Conservation (phyloP, 2,888 invertebrate genomes). For the Dascillus cervinus region DNA sequence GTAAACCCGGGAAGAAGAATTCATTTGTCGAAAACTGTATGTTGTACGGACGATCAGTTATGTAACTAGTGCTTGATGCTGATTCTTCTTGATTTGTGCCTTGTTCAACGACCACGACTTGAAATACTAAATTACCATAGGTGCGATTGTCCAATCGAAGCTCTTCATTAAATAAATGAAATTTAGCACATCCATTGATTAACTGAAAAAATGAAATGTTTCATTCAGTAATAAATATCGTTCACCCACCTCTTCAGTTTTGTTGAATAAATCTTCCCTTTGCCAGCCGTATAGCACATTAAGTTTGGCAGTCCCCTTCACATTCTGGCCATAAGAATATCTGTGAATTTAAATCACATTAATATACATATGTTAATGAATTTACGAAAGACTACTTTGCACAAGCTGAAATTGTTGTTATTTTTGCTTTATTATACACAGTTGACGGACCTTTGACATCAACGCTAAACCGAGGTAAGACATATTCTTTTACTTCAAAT, state of each 20-base stretch:
- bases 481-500: conserved; percentile 50
- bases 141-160: conserved; percentile 7
- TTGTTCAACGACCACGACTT: conserved; percentile 48
- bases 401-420: too few relatives aligned
- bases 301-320: conserved; percentile 47
- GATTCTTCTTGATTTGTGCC: conserved; percentile 59
- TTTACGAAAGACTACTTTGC: too few relatives aligned
- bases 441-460: conserved; percentile 46
- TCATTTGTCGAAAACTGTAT: conserved; percentile 54
- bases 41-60: conserved; percentile 50
- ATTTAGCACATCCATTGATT: conserved; percentile 33
- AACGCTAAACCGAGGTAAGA: conserved; percentile 53
- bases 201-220: conserved; percentile 27
- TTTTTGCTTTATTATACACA: conserved; percentile 42
- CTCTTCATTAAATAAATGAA: conserved; percentile 26
- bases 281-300: too few relatives aligned
- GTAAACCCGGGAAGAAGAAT: conserved; percentile 62
- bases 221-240: too few relatives aligned
- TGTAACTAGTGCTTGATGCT: conserved; percentile 49
- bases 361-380: too few relatives aligned
- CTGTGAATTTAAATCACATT: conserved; percentile 6
- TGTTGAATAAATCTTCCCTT: too few relatives aligned
- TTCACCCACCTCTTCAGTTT: too few relatives aligned
- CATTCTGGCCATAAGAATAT: conserved; percentile 50
- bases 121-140: conserved; percentile 27